A percentile compares a stretch with the other conserved stretches of the same genome.
phyloP scores from a whole-genome alignment of 2,888 invertebrate genomes.

The Ormyrus rosae region DNA sequence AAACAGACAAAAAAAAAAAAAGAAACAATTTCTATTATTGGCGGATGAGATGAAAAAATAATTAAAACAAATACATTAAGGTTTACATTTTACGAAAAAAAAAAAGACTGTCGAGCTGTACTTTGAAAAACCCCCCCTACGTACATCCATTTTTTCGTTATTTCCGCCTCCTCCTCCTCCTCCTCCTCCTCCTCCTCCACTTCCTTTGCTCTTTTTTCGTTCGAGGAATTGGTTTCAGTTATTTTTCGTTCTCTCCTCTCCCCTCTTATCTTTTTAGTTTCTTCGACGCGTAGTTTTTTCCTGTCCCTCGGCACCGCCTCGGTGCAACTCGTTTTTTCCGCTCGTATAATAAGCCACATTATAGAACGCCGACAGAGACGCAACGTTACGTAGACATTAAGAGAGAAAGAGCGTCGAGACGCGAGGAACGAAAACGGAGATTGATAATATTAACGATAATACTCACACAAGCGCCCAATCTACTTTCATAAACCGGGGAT shows the following conservation, averaged over 20 bases:
- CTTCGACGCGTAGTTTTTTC: constrained; percentile 12
- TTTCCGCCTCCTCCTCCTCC: background rate
- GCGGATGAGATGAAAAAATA: constrained; percentile 53
- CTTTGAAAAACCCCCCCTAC: constrained; percentile 37
- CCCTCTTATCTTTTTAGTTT: constrained; percentile 12
- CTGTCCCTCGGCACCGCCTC: background rate
- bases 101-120: constrained; percentile 39
- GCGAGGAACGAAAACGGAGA: constrained; percentile 44
- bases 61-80: constrained; percentile 56
- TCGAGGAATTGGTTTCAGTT: background rate
- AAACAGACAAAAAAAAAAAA: constrained; percentile 17
- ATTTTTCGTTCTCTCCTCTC: background rate
- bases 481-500: constrained; percentile 23
- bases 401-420: constrained; percentile 18
- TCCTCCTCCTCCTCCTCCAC: background rate
- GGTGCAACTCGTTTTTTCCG: constrained; percentile 23
- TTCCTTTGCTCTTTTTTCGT: constrained; percentile 9
- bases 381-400: background rate
- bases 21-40: constrained; percentile 52
- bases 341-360: constrained; percentile 20
- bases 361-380: background rate
- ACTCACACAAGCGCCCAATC: constrained; percentile 47
- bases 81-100: constrained; percentile 57
- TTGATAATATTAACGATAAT: constrained; percentile 55
- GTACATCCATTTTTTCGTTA: constrained; percentile 29